Base-by-base conservation (phyloP, 2,113 vertebrate genomes). In the Chaenocephalus aceratus region DNA sequence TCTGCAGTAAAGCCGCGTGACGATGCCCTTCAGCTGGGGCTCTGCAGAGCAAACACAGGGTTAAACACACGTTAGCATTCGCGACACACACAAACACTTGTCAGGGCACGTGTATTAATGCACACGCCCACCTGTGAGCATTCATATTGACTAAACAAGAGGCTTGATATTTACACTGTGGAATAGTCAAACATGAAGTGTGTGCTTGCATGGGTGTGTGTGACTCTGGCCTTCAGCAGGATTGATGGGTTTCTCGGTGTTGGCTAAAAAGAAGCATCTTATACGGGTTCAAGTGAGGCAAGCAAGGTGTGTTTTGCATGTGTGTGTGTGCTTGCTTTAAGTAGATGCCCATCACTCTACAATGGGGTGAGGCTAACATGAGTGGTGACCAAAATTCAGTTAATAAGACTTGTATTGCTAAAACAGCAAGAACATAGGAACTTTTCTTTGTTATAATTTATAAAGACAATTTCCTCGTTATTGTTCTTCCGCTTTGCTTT, bases 1-100 rank as follows among this genome's bases (percentile, higher is more conserved):
- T 77, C 96, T 93, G 92, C 96, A 96, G 94, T 96, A 96, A 69
- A 98, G 95, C 67, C 96, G 96, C 13, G 96, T 97, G 93, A 97
- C 95, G 63, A 98, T 97, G 83, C 97, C 97, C 93, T 97, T 97
- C 90, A 98, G 94, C 94, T 97, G 97, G 58, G 96, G 96, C 88
- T 97, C 97, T 97, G 91, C 69, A 57, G 72, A 77, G 78, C 74
- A 90, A 92, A 87, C 88, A 90, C 57, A 90, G 78, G 75, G 71
- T 87, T 79, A 81, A 83, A 84, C 70, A 58, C 79, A 74, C 21
- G n/a, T 86, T 84, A 88, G 79, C 58, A 16, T 64, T 34, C 8
- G 44, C 30, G 11, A 34, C 56, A 53, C 48, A 52, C 62, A 67
- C 53, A 41, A 23, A 74, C 59, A 52, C 41, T 16, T 15, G 18